Base-by-base conservation (phyloP, 2,113 vertebrate species). In the Okapia johnstoni region DNA sequence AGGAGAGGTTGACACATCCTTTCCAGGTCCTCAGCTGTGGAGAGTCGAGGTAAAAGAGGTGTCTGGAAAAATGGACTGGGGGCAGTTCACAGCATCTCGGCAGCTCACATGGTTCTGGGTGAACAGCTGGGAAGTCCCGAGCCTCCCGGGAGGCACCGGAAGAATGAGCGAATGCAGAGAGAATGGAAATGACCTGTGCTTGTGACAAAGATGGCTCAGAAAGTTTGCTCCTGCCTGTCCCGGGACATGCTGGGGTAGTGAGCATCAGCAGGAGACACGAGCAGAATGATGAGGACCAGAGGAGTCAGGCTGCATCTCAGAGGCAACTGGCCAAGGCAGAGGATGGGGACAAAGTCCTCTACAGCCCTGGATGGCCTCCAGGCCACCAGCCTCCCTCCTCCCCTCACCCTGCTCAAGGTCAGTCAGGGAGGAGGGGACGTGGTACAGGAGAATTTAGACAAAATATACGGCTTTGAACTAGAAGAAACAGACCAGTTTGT, bases 331-430 rank as follows among this genome's bases (percentile, higher is more conserved):
- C 4, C 60, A 93, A 63, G 15, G 26, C 16, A 5, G 16, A 81
- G 48, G 73, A 40, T 4, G 26, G 40, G 15, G 57, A 12, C 28
- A 19, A 10, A 2, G 33, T 7, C 30, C 23, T 16, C 10, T 8
- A 1, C 4, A 57, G 13, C 36, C 2, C 48, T 36, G n/a, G 66
- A 43, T n/a, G n/a, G 33, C 5, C 2, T 3, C 23, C 50, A 83
- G 7, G 16, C 7, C 19, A 28, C 50, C 16, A 12, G 11, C 8
- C 14, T 25, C 25, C 7, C 2, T 10, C 1, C 33, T 57, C 21
- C 46, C 40, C 7, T 55, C 25, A 7, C 19, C 2, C 10, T 1
- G 13, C 3, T 73, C 12, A 3, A 13, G 2, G 16, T 2, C 28
- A 36, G 15, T 46, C 55, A 25, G 36, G 54, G 30, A 6, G n/a